Evolutionary conservation across 2,113 vertebrate species (phyloP).

Genomic region (Hippopotamus amphibius): DNA sequence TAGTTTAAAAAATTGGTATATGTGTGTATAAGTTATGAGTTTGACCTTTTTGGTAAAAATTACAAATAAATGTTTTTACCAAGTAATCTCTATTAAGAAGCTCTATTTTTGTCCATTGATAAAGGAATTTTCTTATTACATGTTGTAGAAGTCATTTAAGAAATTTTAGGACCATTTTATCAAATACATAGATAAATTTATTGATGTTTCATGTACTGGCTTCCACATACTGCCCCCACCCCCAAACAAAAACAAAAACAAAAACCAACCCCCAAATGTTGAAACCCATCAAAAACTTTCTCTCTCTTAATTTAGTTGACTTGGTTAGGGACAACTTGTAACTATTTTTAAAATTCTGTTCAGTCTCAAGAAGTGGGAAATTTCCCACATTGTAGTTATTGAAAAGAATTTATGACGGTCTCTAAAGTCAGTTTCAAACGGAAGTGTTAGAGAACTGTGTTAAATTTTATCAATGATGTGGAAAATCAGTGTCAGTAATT

Average conservation of each 20-base stretch:
- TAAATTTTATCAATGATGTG: background rate
- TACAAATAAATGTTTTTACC: conserved; percentile 10
- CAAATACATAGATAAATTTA: background rate
- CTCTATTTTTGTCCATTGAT: background rate
- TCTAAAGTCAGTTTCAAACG: background rate
- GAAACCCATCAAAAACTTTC: background rate
- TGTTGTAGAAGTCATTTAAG: conserved; percentile 20
- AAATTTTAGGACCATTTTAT: background rate
- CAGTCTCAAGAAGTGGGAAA: background rate
- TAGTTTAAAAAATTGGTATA: background rate
- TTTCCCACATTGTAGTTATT: background rate
- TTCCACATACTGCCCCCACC: background rate
- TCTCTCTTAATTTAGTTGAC: background rate
- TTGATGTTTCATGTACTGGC: background rate
- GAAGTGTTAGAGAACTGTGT: background rate
- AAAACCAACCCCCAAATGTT: background rate
- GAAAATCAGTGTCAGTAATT: background rate
- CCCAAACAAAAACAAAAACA: too few relatives aligned
- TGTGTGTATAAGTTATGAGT: background rate
- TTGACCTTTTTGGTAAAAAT: background rate
- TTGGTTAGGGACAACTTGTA: background rate
- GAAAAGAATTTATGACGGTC: background rate
- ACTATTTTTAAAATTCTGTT: conserved; percentile 20
- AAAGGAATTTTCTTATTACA: background rate
- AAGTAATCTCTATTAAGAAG: background rate